Conservation (phyloP, 2,113 vertebrate genomes). For the Fregata magnificens region DNA sequence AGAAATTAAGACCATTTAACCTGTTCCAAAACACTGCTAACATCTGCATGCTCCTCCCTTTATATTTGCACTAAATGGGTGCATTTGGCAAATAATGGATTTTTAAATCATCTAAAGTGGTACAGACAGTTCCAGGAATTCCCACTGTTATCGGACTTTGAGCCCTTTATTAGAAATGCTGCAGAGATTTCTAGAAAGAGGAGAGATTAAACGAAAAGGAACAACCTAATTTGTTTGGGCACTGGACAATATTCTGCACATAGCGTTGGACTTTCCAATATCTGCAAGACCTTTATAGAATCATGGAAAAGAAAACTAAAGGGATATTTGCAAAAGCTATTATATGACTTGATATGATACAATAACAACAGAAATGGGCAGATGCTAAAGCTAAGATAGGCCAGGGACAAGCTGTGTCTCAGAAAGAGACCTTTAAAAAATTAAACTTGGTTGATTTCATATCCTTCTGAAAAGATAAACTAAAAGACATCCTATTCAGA, state of each 20-base stretch:
- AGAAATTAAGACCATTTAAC: neutral
- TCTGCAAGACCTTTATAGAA: neutral
- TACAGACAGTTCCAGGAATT: neutral
- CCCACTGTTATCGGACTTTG: neutral
- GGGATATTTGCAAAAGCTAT: neutral
- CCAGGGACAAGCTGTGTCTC: neutral
- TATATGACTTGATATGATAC: neutral
- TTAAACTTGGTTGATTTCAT: neutral
- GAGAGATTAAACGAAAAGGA: neutral
- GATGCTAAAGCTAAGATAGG: neutral
- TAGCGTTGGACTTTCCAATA: neutral
- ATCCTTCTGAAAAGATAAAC: neutral
- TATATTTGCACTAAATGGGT: neutral
- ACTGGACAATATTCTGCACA: neutral
- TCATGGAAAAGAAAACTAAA: neutral
- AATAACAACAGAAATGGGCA: neutral
- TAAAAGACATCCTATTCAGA: neutral
- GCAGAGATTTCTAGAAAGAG: neutral
- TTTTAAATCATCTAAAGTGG: neutral
- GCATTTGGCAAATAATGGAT: neutral
- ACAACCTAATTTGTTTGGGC: neutral
- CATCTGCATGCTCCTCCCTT: neutral
- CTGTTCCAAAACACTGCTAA: neutral
- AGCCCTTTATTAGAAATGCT: neutral
- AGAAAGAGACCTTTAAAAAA: neutral